Evolutionary conservation across 1,140 invertebrate species (phyloP), one percentile per base, ranked within the genome.

Genomic region (Bathynomus jamesi): DNA sequence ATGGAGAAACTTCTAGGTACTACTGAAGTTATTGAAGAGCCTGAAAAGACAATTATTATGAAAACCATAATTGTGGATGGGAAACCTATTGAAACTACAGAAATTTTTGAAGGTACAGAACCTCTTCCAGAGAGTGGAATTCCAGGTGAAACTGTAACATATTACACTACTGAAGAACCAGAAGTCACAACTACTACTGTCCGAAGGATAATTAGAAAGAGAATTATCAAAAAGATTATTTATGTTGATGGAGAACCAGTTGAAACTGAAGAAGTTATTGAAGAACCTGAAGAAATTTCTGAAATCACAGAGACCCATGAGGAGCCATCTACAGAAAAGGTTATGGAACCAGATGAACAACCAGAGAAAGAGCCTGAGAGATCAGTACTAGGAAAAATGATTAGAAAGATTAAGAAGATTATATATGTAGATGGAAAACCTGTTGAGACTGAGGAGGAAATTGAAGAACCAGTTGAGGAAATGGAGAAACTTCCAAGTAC

Each of bases 181-280:
- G 61, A 63, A 63, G 24, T 8, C 25, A 8, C 24, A n/a, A 24
- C 10, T n/a, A 8, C 10, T 7, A 63, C 61, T 13, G 10, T 24
- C 62, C n/a, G 62, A 64, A 24, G 62, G 62, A 64, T 24, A 64
- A 64, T 2, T 3, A 27, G 62, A 7, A 28, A 8, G 17, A 28
- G 29, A 8, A 25, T 17, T 65, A n/a, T n/a, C n/a, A n/a, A n/a
- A n/a, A n/a, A n/a, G n/a, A 30, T 73, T 27, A 69, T 31, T 28
- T 69, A 69, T 65, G 29, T 69, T 30, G 72, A 65, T 65, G 72
- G 72, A 4, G 32, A 69, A 28, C 72, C 72, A 69, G 61, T 89
- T 77, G 86, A 91, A 0, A 89, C 87, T 10, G 91, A 94, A 82
- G 90, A 93, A 83, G 83, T 93, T 3, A 83, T 92, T 70, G 89